A percentile compares a stretch with the other conserved stretches of the same genome.
These are phyloP conservation scores for Choristoneura fumiferana DNA, from an alignment of 1,140 invertebrate genomes.

Conservation along the genomic window DNA sequence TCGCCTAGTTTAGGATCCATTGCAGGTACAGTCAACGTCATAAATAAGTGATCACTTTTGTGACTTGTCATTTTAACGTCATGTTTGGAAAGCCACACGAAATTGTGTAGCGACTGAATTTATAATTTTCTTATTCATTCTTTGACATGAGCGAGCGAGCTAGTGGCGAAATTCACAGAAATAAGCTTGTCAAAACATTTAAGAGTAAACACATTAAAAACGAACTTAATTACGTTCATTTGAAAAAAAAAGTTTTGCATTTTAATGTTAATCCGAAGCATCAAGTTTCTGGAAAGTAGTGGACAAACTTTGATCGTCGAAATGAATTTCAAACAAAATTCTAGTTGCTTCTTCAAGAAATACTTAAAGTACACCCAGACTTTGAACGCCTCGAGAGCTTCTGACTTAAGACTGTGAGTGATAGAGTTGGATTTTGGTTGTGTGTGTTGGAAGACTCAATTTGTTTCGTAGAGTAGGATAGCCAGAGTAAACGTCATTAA, in stretches of 20 bases:
- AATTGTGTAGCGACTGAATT: too few relatives aligned
- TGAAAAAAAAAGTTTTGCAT: slow-evolving; percentile 1
- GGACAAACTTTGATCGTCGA: slow-evolving; percentile 11
- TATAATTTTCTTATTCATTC: too few relatives aligned
- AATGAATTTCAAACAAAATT: slow-evolving; percentile 17
- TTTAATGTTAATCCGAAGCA: slow-evolving; percentile 8
- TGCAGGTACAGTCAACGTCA: too few relatives aligned
- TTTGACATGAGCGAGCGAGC: too few relatives aligned
- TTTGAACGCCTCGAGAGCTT: neutral
- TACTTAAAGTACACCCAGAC: neutral
- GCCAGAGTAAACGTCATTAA: slow-evolving; percentile 16
- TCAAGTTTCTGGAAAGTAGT: slow-evolving; percentile 5
- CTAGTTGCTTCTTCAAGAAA: slow-evolving; percentile 10
- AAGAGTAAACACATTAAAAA: too few relatives aligned
- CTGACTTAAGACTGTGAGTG: neutral
- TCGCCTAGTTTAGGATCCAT: too few relatives aligned
- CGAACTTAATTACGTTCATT: too few relatives aligned
- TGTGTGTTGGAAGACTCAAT: neutral
- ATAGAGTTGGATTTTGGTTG: neutral
- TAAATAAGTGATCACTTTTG: too few relatives aligned
- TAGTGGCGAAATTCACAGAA: too few relatives aligned
- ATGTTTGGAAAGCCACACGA: too few relatives aligned
- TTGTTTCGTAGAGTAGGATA: neutral
- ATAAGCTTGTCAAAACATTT: too few relatives aligned
- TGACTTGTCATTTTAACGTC: too few relatives aligned